phyloP scores from a whole-genome alignment of 2,888 invertebrate genomes.

The Sturmia bella region DNA sequence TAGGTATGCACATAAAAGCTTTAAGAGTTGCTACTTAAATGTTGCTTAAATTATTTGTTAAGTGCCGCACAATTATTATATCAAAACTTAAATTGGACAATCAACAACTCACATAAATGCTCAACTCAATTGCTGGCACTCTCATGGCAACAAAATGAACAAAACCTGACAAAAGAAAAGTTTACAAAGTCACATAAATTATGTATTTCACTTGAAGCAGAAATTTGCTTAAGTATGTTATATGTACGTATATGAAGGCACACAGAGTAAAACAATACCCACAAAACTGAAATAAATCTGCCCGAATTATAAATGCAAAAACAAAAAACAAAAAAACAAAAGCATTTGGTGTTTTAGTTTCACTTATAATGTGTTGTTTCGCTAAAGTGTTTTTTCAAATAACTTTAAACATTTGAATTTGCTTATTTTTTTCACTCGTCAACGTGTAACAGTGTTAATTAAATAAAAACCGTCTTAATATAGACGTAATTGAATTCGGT shows the following conservation, averaged over 20 bases:
- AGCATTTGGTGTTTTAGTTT: slow-evolving; percentile 48
- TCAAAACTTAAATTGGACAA: slow-evolving; percentile 24
- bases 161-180: slow-evolving; percentile 3
- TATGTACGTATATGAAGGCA: background rate
- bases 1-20: background rate
- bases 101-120: slow-evolving; percentile 17
- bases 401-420: no score
- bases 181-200: slow-evolving; percentile 56
- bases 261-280: slow-evolving; percentile 27
- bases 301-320: background rate
- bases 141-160: slow-evolving; percentile 13
- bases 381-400: no score
- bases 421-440: background rate
- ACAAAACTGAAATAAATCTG: background rate
- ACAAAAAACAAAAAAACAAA: background rate
- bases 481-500: slow-evolving; percentile 44
- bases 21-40: background rate
- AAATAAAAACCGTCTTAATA: slow-evolving; percentile 59
- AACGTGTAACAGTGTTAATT: slow-evolving; percentile 49
- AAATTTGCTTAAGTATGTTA: slow-evolving; percentile 33
- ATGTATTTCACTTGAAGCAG: slow-evolving; percentile 38
- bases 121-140: background rate
- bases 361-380: slow-evolving; percentile 8
- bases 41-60: slow-evolving; percentile 13
- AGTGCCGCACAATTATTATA: slow-evolving; percentile 10